phyloP scores from a whole-genome alignment of 2,888 invertebrate species.

The Mesoligia furuncula region DNA sequence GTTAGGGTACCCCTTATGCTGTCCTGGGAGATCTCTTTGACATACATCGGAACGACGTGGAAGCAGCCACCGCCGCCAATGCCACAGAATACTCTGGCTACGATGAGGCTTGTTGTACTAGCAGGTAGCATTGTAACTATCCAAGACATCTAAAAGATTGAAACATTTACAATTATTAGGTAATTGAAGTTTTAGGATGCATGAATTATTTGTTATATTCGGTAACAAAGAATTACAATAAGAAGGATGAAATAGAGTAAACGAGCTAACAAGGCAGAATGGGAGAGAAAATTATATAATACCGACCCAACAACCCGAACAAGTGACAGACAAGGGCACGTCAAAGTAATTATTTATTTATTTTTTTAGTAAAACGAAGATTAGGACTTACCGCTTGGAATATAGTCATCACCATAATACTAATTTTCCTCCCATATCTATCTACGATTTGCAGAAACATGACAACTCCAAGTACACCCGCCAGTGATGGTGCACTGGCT shows the following conservation, averaged over 20 bases:
- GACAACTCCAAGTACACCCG: constrained; percentile 80
- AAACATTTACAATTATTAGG: background rate
- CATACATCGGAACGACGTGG: constrained; percentile 75
- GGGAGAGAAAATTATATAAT: background rate
- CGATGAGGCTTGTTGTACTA: constrained; percentile 66
- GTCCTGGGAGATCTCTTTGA: constrained; percentile 79
- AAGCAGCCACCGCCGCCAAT: constrained; percentile 75
- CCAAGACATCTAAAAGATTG: constrained; percentile 69
- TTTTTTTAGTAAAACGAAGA: background rate
- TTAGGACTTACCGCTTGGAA: constrained; percentile 82
- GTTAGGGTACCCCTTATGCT: constrained; percentile 76
- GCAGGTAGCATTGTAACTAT: constrained; percentile 68
- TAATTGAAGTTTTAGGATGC: background rate
- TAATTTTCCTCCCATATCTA: constrained; percentile 81
- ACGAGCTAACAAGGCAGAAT: background rate
- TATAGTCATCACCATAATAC: constrained; percentile 81
- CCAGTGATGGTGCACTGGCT: constrained; percentile 82
- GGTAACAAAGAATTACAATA: background rate
- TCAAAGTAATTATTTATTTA: too few relatives aligned
- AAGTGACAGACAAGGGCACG: background rate
- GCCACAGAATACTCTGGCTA: constrained; percentile 73
- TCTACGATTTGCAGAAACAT: constrained; percentile 81
- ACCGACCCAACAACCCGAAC: background rate
- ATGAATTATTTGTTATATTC: background rate
- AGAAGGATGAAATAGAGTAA: background rate